Conservation (phyloP, 2,797 vertebrate genomes). For the Hydrophis major region DNA sequence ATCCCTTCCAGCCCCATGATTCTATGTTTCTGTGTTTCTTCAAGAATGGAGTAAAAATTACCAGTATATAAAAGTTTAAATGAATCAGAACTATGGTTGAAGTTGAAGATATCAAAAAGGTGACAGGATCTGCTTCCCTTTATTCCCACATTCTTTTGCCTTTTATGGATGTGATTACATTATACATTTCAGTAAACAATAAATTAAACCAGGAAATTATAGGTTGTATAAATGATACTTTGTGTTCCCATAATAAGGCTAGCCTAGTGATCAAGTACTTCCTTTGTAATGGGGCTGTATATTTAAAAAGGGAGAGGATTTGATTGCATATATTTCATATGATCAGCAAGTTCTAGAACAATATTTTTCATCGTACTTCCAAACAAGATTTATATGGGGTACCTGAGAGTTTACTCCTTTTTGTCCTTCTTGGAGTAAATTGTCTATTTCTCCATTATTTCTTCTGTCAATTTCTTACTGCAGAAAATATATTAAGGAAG, state of each 20-base stretch:
- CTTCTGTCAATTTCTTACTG: not conserved
- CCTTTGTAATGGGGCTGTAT: not conserved
- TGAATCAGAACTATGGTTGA: not conserved
- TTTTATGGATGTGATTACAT: not conserved
- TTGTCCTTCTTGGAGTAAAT: not conserved
- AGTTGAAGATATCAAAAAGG: not conserved
- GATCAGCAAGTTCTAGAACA: not conserved
- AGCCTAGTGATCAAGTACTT: not conserved
- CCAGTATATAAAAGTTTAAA: not conserved
- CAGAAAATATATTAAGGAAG: not conserved
- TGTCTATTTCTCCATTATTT: not conserved
- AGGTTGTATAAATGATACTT: not conserved
- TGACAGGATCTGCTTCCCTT: not conserved
- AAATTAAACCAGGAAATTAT: not conserved
- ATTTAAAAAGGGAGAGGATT: not conserved
- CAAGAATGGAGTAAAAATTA: not conserved
- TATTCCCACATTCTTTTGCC: not conserved
- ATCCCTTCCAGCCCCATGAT: not conserved
- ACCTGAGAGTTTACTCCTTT: not conserved
- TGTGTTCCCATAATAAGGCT: not conserved
- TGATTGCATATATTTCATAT: not conserved
- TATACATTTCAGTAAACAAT: not conserved
- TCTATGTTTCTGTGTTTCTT: not conserved
- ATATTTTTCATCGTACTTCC: not conserved
- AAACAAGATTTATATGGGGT: not conserved